phyloP scores from a whole-genome alignment of 2,888 invertebrate genomes.

The Drosophila quinaria region DNA sequence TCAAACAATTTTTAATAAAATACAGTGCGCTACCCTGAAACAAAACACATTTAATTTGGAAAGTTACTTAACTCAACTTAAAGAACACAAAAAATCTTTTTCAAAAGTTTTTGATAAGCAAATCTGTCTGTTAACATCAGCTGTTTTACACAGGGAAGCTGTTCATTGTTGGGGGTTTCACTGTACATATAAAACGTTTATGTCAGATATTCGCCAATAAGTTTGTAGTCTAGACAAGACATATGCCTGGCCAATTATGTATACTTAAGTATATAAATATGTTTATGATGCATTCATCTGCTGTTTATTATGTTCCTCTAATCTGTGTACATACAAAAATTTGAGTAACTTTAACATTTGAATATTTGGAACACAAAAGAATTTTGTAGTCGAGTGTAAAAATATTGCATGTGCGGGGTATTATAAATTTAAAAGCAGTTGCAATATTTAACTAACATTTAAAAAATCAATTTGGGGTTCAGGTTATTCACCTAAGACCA shows the following conservation, averaged over 20 bases:
- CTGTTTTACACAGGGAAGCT: not conserved
- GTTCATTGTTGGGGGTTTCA: not conserved
- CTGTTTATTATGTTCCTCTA: not conserved
- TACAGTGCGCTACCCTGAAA: constrained; percentile 4
- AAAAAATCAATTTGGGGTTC: not conserved
- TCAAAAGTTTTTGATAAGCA: not conserved
- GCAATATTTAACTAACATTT: no score
- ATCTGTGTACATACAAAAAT: not conserved
- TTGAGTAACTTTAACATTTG: not conserved
- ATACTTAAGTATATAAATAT: constrained; percentile 8
- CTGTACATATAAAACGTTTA: not conserved
- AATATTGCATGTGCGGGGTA: no score
- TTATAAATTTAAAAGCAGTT: not conserved
- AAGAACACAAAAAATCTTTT: not conserved
- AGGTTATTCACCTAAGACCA: not conserved
- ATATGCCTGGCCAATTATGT: constrained; percentile 2
- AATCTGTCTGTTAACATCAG: not conserved
- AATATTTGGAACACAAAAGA: not conserved
- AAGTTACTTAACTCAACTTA: not conserved
- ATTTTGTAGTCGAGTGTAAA: no score
- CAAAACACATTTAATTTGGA: not conserved
- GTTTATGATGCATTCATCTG: not conserved
- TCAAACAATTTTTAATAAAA: constrained; percentile 26
- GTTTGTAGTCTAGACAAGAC: constrained; percentile 16
- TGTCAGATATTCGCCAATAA: not conserved